phyloP scores from a whole-genome alignment of 2,888 invertebrate genomes.

The Eremobia ochroleuca region DNA sequence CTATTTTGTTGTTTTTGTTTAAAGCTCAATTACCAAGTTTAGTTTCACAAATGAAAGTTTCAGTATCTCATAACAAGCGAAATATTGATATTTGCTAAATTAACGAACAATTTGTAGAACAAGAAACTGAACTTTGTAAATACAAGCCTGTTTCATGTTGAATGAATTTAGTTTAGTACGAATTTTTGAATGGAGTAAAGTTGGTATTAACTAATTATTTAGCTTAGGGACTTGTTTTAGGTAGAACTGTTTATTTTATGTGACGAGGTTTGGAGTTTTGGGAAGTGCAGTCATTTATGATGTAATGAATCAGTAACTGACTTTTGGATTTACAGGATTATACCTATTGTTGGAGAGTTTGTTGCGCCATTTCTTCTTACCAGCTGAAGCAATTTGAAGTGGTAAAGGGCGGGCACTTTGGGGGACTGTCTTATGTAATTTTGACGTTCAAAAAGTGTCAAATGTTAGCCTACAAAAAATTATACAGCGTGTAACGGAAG shows the following conservation, averaged over 20 bases:
- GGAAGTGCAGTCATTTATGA: conserved; percentile 9
- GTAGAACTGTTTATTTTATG: conserved; percentile 30
- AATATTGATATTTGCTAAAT: conserved; percentile 65
- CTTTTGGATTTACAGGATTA: neutral
- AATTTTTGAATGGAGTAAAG: conserved; percentile 46
- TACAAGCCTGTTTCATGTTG: conserved; percentile 55
- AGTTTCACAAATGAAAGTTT: conserved; percentile 45
- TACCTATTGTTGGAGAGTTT: neutral
- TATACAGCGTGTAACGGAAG: too few relatives aligned
- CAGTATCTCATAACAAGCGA: conserved; percentile 59
- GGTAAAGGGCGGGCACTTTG: neutral
- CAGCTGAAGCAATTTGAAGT: neutral
- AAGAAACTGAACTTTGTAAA: conserved; percentile 67
- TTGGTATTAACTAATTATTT: conserved; percentile 42
- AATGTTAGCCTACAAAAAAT: neutral
- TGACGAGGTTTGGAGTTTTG: conserved; percentile 3
- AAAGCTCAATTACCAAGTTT: conserved; percentile 37
- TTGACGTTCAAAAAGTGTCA: neutral
- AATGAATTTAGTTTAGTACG: conserved; percentile 53
- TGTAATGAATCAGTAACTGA: conserved; percentile 2
- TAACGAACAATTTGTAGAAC: conserved; percentile 62
- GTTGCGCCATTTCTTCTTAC: neutral
- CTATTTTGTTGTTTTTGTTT: conserved; percentile 31
- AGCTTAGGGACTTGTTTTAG: conserved; percentile 19
- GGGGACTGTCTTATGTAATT: neutral